A percentile compares a stretch with the other conserved stretches of the same genome.
phyloP scores from a whole-genome alignment of 2,888 invertebrate genomes.

The Aphidoletes aphidimyza region DNA sequence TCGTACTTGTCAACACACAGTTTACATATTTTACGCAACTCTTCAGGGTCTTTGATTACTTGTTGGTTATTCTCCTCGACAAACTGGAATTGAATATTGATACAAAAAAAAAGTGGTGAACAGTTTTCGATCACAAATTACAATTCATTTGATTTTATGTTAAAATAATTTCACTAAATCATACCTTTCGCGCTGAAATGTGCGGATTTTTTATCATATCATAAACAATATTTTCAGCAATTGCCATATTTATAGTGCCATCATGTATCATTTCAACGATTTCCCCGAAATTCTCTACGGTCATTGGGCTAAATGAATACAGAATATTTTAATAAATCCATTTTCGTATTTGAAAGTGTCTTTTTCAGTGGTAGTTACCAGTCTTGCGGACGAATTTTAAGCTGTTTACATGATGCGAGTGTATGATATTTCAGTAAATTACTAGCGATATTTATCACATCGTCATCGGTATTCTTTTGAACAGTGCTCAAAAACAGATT shows the following conservation, averaged over 20 bases:
- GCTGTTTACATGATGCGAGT: conserved; percentile 74
- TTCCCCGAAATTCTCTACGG: conserved; percentile 70
- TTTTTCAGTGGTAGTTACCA: conserved; percentile 68
- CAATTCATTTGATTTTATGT: conserved; percentile 56
- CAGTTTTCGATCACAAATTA: no score
- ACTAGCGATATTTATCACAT: conserved; percentile 71
- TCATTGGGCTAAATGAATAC: conserved; percentile 66
- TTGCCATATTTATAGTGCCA: conserved; percentile 72
- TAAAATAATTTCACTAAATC: conserved; percentile 55
- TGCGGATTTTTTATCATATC: conserved; percentile 67
- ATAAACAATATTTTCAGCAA: conserved; percentile 69
- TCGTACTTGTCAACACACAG: conserved; percentile 72
- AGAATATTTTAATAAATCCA: not conserved
- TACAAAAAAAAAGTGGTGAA: no score
- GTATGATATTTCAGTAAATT: conserved; percentile 79
- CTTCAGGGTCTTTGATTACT: conserved; percentile 72
- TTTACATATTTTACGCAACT: conserved; percentile 72
- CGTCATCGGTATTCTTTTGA: conserved; percentile 63
- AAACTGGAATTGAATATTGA: conserved; percentile 65
- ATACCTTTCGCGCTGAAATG: conserved; percentile 63
- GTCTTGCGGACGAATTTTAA: conserved; percentile 70
- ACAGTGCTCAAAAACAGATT: conserved; percentile 70
- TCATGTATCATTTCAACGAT: conserved; percentile 72
- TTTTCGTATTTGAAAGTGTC: not conserved
- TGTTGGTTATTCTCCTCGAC: conserved; percentile 73